phyloP scores from a whole-genome alignment of 2,797 vertebrate species.

The Monodelphis domestica region DNA sequence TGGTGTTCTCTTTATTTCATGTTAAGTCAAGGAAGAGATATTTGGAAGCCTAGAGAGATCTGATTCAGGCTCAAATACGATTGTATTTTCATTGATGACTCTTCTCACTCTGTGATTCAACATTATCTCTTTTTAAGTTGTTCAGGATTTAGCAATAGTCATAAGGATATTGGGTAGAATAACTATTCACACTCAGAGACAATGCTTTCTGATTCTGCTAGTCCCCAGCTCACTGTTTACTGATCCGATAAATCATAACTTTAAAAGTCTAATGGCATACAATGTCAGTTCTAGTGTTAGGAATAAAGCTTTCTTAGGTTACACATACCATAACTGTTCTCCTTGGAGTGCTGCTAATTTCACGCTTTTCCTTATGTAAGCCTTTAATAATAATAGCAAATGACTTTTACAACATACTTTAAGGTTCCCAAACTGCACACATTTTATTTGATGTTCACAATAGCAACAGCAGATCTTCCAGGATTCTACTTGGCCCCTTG shows the following conservation, averaged over 20 bases:
- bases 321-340: neutral
- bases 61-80: slow-evolving; percentile 38
- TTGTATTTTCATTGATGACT: slow-evolving; percentile 56
- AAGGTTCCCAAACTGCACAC: neutral
- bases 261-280: slow-evolving; percentile 60
- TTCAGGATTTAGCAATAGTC: slow-evolving; percentile 69
- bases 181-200: slow-evolving; percentile 62
- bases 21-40: slow-evolving; percentile 19
- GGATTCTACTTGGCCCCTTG: neutral
- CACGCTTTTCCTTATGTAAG: neutral
- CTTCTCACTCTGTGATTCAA: slow-evolving; percentile 64
- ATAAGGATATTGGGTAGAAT: slow-evolving; percentile 67
- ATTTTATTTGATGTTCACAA: neutral
- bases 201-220: slow-evolving; percentile 64
- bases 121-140: slow-evolving; percentile 49
- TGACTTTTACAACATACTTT: neutral
- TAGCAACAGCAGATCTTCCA: neutral
- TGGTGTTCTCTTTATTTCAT: neutral
- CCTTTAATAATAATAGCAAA: neutral
- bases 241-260: slow-evolving; percentile 63
- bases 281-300: neutral
- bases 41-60: slow-evolving; percentile 14
- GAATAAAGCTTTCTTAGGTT: slow-evolving; percentile 5
- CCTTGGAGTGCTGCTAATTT: slow-evolving; percentile 21
- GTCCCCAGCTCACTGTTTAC: slow-evolving; percentile 61